These are phyloP conservation scores for Clanis bilineata DNA, from an alignment of 2,888 invertebrate species.

Conservation along the genomic window DNA sequence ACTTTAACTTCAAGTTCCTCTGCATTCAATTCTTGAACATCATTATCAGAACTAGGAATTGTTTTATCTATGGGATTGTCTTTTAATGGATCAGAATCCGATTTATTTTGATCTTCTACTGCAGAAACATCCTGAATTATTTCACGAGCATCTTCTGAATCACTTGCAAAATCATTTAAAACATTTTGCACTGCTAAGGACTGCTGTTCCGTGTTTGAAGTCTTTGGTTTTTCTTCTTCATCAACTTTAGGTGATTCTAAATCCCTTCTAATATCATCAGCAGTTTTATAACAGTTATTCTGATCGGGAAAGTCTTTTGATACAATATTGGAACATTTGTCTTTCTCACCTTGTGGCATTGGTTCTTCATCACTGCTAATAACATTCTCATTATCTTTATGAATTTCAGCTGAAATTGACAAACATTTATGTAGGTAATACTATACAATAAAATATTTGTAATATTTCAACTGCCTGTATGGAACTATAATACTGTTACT, in stretches of 20 bases:
- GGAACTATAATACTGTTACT: conserved; percentile 43
- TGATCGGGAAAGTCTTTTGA: conserved; percentile 60
- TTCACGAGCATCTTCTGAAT: conserved; percentile 44
- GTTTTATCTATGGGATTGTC: not conserved
- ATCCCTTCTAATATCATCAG: conserved; percentile 54
- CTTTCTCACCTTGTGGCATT: conserved; percentile 60
- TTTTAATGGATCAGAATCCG: not conserved
- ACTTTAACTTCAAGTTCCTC: conserved; percentile 23
- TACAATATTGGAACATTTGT: conserved; percentile 50
- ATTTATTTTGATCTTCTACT: not conserved
- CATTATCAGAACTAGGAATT: conserved; percentile 20
- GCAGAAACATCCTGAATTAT: conserved; percentile 17
- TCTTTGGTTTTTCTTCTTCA: conserved; percentile 20
- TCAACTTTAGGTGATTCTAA: conserved; percentile 40
- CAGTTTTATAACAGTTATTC: conserved; percentile 55
- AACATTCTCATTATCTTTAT: conserved; percentile 38
- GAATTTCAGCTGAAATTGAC: conserved; percentile 41
- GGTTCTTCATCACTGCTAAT: conserved; percentile 45
- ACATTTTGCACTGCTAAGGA: conserved; percentile 59
- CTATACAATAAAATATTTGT: conserved; percentile 13
- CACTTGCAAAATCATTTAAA: conserved; percentile 61
- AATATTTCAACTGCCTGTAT: conserved; percentile 4
- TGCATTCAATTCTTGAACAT: conserved; percentile 18
- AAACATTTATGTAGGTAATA: too few relatives aligned
- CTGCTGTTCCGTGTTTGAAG: not conserved